Base-by-base conservation (phyloP, 1,140 invertebrate genomes). In the Cepaea nemoralis region DNA sequence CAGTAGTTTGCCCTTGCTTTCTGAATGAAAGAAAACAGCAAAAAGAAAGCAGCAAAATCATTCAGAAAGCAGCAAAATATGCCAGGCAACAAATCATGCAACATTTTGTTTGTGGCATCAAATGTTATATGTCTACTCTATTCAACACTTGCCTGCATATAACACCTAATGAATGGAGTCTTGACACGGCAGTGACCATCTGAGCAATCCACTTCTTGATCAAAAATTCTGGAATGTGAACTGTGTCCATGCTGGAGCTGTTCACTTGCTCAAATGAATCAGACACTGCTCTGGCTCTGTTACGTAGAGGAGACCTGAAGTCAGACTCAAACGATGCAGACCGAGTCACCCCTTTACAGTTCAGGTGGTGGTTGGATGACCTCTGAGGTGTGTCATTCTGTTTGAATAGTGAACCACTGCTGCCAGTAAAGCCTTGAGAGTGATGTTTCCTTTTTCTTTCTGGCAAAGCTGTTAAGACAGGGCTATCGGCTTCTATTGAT, bases 131-230 rank as follows among this genome's bases (percentile, higher is more conserved):
- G n/a, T n/a, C n/a, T n/a, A n/a, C n/a, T n/a, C 42, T 16, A 45
- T 10, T 10, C 42, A 5, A 55, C 8, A 86, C 86, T 88, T 84
- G 94, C 91, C 89, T 88, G 84, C 91, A 91, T 67, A 91, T 84
- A 37, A 94, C 93, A 0, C 94, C 94, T 39, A 90, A 87, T 50
- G 92, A 88, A 90, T 95, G 95, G 24, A 96, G 91, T 70, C 93
- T 91, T 80, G 95, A 94, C 5, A 96, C 85, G 27, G 94, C 94
- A 33, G 94, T 87, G 33, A 96, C 91, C 35, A 96, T 92, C 90
- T 96, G 94, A 2, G 95, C 94, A 0, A 94, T 93, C 95, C 95
- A 96, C 31, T 92, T 90, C 87, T 91, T 89, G 16, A 94, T 88
- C 39, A 92, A 92, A 12, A 88, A 86, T 83, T 93, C 93, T 37